These are phyloP conservation scores for Bagarius yarrelli DNA, from an alignment of 2,113 vertebrate genomes.

Conservation along the genomic window DNA sequence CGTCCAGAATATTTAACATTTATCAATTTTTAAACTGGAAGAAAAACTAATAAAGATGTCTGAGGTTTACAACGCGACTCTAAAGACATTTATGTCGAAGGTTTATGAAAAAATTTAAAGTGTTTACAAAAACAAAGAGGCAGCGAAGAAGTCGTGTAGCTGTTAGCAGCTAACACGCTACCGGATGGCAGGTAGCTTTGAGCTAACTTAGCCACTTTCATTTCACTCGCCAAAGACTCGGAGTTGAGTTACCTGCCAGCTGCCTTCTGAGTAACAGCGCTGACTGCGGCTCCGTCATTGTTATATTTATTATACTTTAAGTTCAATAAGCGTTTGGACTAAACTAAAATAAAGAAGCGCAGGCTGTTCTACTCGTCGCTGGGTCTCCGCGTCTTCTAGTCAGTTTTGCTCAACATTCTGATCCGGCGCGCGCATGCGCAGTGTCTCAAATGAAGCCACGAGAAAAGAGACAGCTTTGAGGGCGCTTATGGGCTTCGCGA, in stretches of 20 bases:
- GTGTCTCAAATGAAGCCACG: conserved; percentile 20
- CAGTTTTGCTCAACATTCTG: conserved; percentile 56
- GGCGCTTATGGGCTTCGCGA: conserved; percentile 27
- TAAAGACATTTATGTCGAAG: no score
- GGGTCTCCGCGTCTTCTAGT: conserved; percentile 55
- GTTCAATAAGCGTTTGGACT: conserved; percentile 44
- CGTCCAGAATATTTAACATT: neutral
- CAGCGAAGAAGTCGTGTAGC: conserved; percentile 24
- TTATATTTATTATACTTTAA: conserved; percentile 48
- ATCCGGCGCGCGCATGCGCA: conserved; percentile 52
- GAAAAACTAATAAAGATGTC: neutral
- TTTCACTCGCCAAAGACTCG: conserved; percentile 36
- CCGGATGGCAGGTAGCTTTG: conserved; percentile 6
- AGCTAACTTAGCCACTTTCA: conserved; percentile 27
- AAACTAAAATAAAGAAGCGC: conserved; percentile 21
- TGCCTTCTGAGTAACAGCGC: conserved; percentile 94
- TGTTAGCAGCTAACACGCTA: conserved; percentile 18
- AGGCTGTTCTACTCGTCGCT: conserved; percentile 58
- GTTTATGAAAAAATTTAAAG: neutral
- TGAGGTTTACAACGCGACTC: neutral
- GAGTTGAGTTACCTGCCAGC: conserved; percentile 86
- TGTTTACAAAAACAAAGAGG: conserved; percentile 32
- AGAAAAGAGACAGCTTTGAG: conserved; percentile 28
- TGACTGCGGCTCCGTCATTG: conserved; percentile 95
- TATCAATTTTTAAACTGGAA: neutral